These are phyloP conservation scores for Fregetta grallaria DNA, from an alignment of 2,113 vertebrate species.

Conservation along the genomic window DNA sequence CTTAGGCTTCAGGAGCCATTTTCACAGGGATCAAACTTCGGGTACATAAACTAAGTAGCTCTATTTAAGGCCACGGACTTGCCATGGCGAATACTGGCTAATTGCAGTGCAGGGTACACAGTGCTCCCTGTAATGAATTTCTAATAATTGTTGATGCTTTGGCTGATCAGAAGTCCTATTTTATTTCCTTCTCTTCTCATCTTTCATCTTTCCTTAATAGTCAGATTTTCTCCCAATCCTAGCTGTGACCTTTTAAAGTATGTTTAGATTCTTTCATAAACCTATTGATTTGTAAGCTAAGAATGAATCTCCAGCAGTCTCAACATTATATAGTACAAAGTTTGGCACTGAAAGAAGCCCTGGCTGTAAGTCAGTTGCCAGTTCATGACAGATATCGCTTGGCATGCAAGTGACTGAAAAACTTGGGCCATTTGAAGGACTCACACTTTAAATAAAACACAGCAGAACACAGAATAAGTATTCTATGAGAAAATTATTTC, in stretches of 20 bases:
- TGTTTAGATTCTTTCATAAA: background rate
- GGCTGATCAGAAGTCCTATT: background rate
- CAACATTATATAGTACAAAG: background rate
- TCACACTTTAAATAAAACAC: background rate
- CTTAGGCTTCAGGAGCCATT: background rate
- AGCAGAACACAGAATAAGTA: background rate
- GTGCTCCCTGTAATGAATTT: background rate
- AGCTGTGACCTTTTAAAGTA: background rate
- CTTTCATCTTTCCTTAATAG: background rate
- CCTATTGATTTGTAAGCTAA: background rate
- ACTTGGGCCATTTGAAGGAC: background rate
- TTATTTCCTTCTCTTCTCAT: background rate
- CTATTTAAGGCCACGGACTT: background rate
- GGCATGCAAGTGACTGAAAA: background rate
- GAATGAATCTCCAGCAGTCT: background rate
- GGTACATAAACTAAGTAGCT: background rate
- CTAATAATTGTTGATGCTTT: background rate
- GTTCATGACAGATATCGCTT: background rate
- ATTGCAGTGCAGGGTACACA: background rate
- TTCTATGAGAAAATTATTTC: background rate
- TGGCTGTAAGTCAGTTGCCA: background rate
- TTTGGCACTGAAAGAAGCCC: background rate
- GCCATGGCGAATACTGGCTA: background rate
- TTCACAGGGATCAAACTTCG: background rate
- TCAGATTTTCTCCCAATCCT: background rate